Conservation (phyloP, 2,113 vertebrate species). For the Pungitius pungitius region DNA sequence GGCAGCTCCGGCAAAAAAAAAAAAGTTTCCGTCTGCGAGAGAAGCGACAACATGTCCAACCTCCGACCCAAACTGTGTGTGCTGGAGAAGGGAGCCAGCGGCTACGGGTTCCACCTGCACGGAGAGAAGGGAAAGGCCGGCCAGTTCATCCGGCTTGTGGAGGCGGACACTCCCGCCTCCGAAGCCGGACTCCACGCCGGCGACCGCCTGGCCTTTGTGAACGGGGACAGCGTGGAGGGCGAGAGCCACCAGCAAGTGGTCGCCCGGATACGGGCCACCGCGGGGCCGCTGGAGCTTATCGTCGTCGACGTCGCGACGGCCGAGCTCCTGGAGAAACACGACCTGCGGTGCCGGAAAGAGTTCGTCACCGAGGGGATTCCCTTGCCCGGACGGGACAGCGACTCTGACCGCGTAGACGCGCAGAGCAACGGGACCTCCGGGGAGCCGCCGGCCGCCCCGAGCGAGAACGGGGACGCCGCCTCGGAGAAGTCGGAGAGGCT, state of each 20-base stretch:
- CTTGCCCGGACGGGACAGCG: slow-evolving; percentile 52
- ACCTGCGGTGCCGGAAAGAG: slow-evolving; percentile 78
- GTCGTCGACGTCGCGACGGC: slow-evolving; percentile 85
- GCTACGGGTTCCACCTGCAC: slow-evolving; percentile 93
- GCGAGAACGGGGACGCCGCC: slow-evolving; percentile 64
- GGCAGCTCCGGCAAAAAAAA: background rate
- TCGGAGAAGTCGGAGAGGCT: slow-evolving; percentile 51
- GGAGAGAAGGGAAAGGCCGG: slow-evolving; percentile 88
- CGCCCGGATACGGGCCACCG: slow-evolving; percentile 84
- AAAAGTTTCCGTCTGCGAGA: slow-evolving; percentile 6
- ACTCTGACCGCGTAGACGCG: slow-evolving; percentile 47
- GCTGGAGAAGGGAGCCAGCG: slow-evolving; percentile 83
- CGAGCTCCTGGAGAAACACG: slow-evolving; percentile 80
- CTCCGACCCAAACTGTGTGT: slow-evolving; percentile 86
- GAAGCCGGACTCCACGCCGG: slow-evolving; percentile 86
- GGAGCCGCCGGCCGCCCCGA: slow-evolving; percentile 46
- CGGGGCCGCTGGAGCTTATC: slow-evolving; percentile 84
- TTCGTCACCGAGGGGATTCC: slow-evolving; percentile 79
- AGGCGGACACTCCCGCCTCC: slow-evolving; percentile 87
- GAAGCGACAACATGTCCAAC: slow-evolving; percentile 56
- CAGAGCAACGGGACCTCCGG: slow-evolving; percentile 57
- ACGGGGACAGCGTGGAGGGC: slow-evolving; percentile 89
- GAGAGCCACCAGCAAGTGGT: slow-evolving; percentile 95
- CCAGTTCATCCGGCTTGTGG: slow-evolving; percentile 93
- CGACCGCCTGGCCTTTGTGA: slow-evolving; percentile 89